Evolutionary conservation across 1,140 invertebrate genomes (phyloP), one percentile per base, ranked within the genome.

Genomic region (Aleiodes sp.): DNA sequence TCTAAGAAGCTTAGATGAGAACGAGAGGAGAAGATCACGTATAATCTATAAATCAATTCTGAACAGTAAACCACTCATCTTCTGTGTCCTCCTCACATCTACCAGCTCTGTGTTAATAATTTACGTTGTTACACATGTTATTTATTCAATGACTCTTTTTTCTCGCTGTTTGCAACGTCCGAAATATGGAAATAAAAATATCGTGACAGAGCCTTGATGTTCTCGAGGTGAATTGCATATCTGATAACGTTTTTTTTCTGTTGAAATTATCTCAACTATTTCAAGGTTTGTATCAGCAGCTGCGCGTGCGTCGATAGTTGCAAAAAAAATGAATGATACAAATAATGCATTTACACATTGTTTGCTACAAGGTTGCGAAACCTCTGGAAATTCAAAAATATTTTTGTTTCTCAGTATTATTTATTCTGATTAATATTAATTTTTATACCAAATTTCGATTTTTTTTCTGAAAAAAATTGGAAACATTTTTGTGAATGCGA

Each of bases 41-140:
- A 46, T 33, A 70, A 60, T 70, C 68, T 70, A 65, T 70, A 65
- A 70, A 70, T 70, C 62, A 70, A 70, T 64, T 28, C 43, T 57
- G 21, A 66, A 24, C 16, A 3, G 46, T 21, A 52, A n/a, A 9
- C 46, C 10, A 52, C 14, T 52, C 14, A 19, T 52, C 46, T 52
- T 16, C 7, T 24, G 46, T 52, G 19, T 52, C 56, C 28, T 24
- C 2, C 12, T 33, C 10, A 21, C 4, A 59, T n/a, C 4, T 9
- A 12, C 26, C 2, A 59, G 24, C 29, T 59, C 28, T 28, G 28
- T 29, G 28, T 9, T n/a, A 59, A 31, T 59, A 29, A 14, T 31
- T n/a, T n/a, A n/a, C n/a, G n/a, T n/a, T n/a, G 26, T 59, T n/a
- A 31, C 28, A 9, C 12, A n/a, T 28, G 26, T 4, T 14, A 31